Evolutionary conservation across 2,797 vertebrate genomes (phyloP).

Genomic region (Myripristis murdjan): DNA sequence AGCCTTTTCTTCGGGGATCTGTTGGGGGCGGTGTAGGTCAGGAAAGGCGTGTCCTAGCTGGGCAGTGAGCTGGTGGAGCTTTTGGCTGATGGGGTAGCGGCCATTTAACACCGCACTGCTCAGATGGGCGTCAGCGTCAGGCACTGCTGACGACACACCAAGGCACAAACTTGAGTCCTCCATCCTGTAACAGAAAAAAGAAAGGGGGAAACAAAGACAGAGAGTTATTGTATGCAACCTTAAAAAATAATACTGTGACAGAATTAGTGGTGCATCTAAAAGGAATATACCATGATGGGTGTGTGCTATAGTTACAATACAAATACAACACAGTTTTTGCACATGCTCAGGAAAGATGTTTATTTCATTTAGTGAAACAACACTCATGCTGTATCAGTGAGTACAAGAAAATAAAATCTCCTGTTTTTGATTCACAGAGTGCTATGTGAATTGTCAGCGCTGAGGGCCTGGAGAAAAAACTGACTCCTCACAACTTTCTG

Average conservation of each 20-base stretch:
- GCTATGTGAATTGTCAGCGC: constrained; percentile 67
- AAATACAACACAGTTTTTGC: constrained; percentile 12
- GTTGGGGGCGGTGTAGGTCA: constrained; percentile 94
- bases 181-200: constrained; percentile 86
- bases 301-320: background rate
- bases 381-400: constrained; percentile 25
- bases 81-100: constrained; percentile 99
- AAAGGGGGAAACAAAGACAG: constrained; percentile 11
- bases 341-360: constrained; percentile 22
- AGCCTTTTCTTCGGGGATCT: constrained; percentile 93
- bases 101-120: constrained; percentile 97
- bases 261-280: background rate
- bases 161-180: constrained; percentile 99
- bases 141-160: constrained; percentile 95
- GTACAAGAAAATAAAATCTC: constrained; percentile 53
- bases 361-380: constrained; percentile 31
- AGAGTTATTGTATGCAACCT: background rate
- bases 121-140: constrained; percentile 94
- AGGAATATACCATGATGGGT: background rate
- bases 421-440: constrained; percentile 73
- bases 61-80: constrained; percentile 97
- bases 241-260: too few species aligned
- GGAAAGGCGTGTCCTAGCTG: constrained; percentile 98
- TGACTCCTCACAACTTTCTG: too few species aligned
- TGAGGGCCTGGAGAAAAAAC: constrained; percentile 60